Evolutionary conservation across 2,888 invertebrate species (phyloP), one percentile per base, ranked within the genome.

Genomic region (Phengaris arion): DNA sequence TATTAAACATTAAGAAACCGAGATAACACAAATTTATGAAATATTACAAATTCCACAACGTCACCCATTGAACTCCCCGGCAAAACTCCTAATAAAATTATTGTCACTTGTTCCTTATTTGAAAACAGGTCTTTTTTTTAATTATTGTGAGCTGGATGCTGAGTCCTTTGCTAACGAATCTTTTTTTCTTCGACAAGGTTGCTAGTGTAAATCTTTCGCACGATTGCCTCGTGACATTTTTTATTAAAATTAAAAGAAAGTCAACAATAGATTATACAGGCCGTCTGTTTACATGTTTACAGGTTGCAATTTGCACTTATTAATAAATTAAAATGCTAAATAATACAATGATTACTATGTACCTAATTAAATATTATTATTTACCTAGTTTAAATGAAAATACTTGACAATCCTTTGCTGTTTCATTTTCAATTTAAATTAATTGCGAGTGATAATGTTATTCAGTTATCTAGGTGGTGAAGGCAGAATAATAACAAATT

Each of bases 81-180:
- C n/a, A n/a, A n/a, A n/a, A n/a, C n/a, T n/a, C n/a, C 22, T 35
- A 59, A 59, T 59, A 59, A 59, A 59, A 59, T 59, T 22, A 59
- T 35, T 35, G 22, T 22, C 59, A 59, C 22, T 59, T 22, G 22
- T 22, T 22, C 22, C 22, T 59, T 59, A 59, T 59, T 59, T 35
- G 35, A 35, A 35, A 35, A 35, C 35, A 35, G 1, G 35, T 35
- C 35, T 35, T 35, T 35, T 35, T 35, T 22, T 22, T 22, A 22
- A 22, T 22, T 22, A 22, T 22, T 22, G 22, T 22, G 22, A 22
- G 22, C 22, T 22, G 22, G 22, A 22, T 22, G n/a, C n/a, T n/a
- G 22, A 22, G 22, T 22, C 22, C 22, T 22, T 22, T 22, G 22
- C 22, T 59, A 8, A 59, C 22, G 22, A 59, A 8, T 13, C 9